Evolutionary conservation across 53 echinoderm and acorn worm species (phyloP), one percentile per base, ranked within the genome.

Genomic region (Echinometra lucunter): DNA sequence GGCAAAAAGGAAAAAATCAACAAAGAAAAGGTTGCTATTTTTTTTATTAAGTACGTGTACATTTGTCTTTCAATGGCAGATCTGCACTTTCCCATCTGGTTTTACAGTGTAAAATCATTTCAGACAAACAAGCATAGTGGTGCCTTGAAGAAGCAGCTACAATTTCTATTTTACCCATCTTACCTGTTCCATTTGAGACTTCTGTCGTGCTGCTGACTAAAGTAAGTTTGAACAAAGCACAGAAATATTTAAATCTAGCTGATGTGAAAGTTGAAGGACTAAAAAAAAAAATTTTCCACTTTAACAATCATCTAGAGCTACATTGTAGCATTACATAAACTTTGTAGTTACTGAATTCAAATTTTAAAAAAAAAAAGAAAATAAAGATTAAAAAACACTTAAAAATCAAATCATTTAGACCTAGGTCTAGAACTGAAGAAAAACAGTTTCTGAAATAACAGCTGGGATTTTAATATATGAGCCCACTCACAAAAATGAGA

Each of bases 151-250:
- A 40, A 42, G 21, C 42, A 40, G 42, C 6, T 78, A 78, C 78
- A 78, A 42, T 40, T 12, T 78, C 40, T 42, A 18, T 69, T 78
- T 40, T 27, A 85, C 49, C 49, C 45, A 49, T 49, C 85, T 85
- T 85, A 85, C 85, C 85, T 85, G 85, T 49, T 11, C 30, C 13
- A 81, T 81, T 81, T 42, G 81, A 21, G 85, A 7, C 85, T 47
- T 83, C 85, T 49, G 47, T 49, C 28, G 11, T 85, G 49, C 49
- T 85, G 49, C 30, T 49, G 85, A 85, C 85, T 85, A 37, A 49
- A 85, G 47, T 85, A 6, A 85, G 47, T 85, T 45, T 49, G 49
- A 85, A 85, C 30, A 85, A 85, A 85, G n/a, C 42, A 38, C 40
- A 85, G 53, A 45, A 28, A 47, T 85, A 85, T 85, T 56, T 23